phyloP scores from a whole-genome alignment of 2,113 vertebrate genomes.

The Carassius gibelio region DNA sequence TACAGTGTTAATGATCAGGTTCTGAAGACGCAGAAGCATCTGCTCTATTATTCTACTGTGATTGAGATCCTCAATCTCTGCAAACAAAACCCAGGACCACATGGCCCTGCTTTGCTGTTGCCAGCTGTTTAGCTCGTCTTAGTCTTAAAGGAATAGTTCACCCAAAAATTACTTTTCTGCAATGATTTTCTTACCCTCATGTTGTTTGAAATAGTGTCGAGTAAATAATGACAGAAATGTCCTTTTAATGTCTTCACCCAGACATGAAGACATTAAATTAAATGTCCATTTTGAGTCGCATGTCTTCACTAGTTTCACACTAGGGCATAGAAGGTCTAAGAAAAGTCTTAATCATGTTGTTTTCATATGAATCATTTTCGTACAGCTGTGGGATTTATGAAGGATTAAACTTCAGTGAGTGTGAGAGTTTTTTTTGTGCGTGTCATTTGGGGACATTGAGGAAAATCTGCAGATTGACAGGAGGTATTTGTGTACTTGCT shows the following conservation, averaged over 20 bases:
- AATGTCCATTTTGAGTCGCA: neutral
- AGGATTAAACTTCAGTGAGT: neutral
- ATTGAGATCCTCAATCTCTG: neutral
- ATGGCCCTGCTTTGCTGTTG: neutral
- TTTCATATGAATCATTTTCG: neutral
- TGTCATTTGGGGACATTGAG: neutral
- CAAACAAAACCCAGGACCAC: neutral
- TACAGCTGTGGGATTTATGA: neutral
- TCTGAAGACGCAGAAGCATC: neutral
- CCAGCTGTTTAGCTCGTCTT: neutral
- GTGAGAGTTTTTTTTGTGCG: neutral
- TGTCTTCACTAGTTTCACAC: too few relatives aligned
- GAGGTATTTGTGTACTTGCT: neutral
- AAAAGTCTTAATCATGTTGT: slow-evolving; percentile 27
- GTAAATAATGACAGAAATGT: too few relatives aligned
- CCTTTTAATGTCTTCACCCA: neutral
- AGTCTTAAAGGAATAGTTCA: slow-evolving; percentile 20
- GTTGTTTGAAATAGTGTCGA: too few relatives aligned
- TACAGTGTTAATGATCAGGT: slow-evolving; percentile 1
- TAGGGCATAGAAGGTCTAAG: neutral
- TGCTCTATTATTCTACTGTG: neutral
- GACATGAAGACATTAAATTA: neutral
- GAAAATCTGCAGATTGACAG: slow-evolving; percentile 25
- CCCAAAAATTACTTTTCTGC: neutral
- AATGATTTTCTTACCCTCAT: too few relatives aligned